Conservation (phyloP, 2,113 vertebrate genomes). For the Apistogramma diplotaenia region DNA sequence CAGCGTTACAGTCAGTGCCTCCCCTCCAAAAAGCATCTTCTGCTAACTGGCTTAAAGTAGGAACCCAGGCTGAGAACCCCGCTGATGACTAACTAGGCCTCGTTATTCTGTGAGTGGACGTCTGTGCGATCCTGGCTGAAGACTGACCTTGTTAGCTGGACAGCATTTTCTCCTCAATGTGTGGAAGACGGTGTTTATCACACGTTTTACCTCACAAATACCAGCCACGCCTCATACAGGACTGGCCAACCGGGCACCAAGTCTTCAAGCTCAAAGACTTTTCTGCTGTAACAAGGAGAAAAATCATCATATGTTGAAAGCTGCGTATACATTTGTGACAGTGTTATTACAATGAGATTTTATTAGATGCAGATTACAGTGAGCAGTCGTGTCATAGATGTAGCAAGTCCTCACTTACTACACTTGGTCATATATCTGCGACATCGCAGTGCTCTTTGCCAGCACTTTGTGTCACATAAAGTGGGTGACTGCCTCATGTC, state of each 20-base stretch:
- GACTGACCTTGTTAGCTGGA: accelerated
- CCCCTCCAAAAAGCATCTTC: accelerated
- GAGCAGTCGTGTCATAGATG: not conserved
- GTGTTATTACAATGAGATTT: too few relatives aligned
- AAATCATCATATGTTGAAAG: not conserved
- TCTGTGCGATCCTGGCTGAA: not conserved
- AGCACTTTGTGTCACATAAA: too few relatives aligned
- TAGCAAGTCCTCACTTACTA: not conserved
- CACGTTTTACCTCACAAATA: accelerated
- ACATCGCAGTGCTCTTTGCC: not conserved
- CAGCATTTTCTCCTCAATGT: not conserved
- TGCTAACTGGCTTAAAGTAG: too few relatives aligned
- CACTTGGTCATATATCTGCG: not conserved
- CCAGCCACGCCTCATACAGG: too few relatives aligned
- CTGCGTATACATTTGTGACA: not conserved
- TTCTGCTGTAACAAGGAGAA: too few relatives aligned
- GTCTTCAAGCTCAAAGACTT: too few relatives aligned
- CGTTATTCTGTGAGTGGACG: not conserved
- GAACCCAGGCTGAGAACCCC: not conserved
- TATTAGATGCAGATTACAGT: not conserved
- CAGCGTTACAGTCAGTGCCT: accelerated
- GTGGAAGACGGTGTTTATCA: not conserved
- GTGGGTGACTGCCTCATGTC: too few relatives aligned
- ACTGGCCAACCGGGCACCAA: not conserved
- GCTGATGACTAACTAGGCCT: not conserved